phyloP scores from a whole-genome alignment of 2,113 vertebrate genomes.

The Caranx melampygus region DNA sequence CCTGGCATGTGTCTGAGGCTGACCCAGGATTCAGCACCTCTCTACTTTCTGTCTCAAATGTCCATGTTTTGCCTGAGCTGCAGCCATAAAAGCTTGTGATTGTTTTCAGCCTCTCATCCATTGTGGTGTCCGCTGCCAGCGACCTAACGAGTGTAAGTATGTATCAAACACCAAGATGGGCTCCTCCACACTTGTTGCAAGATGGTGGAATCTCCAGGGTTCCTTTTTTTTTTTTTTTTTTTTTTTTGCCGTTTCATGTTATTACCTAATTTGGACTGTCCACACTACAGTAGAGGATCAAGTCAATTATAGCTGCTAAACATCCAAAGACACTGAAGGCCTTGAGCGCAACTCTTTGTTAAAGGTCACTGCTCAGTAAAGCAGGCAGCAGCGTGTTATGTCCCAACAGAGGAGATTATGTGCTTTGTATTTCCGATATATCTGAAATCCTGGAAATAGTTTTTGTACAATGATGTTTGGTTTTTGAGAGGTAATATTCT shows the following conservation, averaged over 20 bases:
- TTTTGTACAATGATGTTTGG: constrained; percentile 8
- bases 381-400: background rate
- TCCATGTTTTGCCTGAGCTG: constrained; percentile 1
- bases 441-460: constrained; percentile 25
- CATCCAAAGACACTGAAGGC: background rate
- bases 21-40: constrained; percentile 25
- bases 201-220: background rate
- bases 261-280: constrained; percentile 5
- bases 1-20: constrained; percentile 18
- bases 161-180: background rate
- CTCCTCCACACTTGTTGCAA: background rate
- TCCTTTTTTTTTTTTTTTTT: background rate
- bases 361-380: constrained; percentile 10
- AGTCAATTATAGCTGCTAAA: constrained; percentile 8
- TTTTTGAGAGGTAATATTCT: constrained; percentile 11
- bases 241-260: constrained; percentile 15
- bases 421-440: constrained; percentile 25
- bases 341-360: constrained; percentile 7
- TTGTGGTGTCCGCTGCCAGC: background rate
- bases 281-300: background rate
- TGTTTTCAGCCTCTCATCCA: constrained; percentile 4
- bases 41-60: constrained; percentile 9
- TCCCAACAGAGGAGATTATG: background rate
- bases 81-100: constrained; percentile 6
- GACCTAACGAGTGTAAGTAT: background rate